Evolutionary conservation across 1,140 invertebrate species (phyloP).

Genomic region (Drosophila burlai): DNA sequence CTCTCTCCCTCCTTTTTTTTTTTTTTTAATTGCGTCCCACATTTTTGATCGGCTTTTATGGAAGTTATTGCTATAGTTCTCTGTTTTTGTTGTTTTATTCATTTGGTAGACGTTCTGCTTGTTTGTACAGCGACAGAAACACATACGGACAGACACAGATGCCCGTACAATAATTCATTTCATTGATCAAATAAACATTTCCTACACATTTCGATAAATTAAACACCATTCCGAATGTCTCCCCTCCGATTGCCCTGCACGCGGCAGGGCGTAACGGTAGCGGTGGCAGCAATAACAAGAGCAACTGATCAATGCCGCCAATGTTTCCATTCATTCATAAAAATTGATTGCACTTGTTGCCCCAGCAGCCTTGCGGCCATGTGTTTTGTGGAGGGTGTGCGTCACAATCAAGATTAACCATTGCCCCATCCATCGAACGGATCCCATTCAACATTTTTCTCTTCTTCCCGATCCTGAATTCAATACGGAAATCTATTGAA

Average conservation of each 20-base stretch:
- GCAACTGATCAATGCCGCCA: conserved; percentile 50
- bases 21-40: conserved; percentile 27
- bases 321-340: conserved; percentile 76
- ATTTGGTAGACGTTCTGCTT: conserved; percentile 59
- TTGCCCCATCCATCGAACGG: neutral
- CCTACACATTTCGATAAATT: conserved; percentile 81
- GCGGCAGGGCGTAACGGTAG: conserved; percentile 64
- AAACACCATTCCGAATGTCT: conserved; percentile 50
- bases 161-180: conserved; percentile 79
- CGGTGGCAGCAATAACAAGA: conserved; percentile 30
- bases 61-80: conserved; percentile 35
- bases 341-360: conserved; percentile 80
- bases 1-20: neutral
- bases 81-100: conserved; percentile 61
- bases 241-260: conserved; percentile 11
- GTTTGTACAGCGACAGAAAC: conserved; percentile 37
- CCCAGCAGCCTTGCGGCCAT: conserved; percentile 37
- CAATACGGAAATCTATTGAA: neutral
- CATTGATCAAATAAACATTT: conserved; percentile 84
- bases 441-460: neutral
- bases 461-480: neutral
- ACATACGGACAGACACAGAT: conserved; percentile 11
- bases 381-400: conserved; percentile 39
- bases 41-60: conserved; percentile 50
- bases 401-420: conserved; percentile 38